Evolutionary conservation across 2,113 vertebrate genomes (phyloP).

Genomic region (Podarcis muralis): DNA sequence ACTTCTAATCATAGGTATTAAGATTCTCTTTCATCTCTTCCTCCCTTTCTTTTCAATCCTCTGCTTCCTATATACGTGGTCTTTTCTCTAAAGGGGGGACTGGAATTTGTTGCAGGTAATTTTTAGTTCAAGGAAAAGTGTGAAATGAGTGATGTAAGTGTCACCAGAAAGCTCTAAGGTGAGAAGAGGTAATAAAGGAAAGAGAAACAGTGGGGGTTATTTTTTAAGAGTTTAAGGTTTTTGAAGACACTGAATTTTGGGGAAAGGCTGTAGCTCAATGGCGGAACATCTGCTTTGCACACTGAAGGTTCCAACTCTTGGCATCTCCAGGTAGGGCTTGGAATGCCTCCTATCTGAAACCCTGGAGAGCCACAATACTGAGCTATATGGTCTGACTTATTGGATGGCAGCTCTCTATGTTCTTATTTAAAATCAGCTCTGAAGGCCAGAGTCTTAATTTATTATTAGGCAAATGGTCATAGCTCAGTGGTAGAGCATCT

Average conservation of each 20-base stretch:
- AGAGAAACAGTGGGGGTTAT: neutral
- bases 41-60: neutral
- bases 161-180: neutral
- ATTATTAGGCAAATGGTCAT: too few species aligned
- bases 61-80: neutral
- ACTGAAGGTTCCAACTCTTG: too few species aligned
- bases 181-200: neutral
- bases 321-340: too few species aligned
- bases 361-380: too few species aligned
- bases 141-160: conserved; percentile 10
- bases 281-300: too few species aligned
- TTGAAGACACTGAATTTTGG: neutral
- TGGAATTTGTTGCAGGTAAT: neutral
- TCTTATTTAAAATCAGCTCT: too few species aligned
- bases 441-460: too few species aligned
- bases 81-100: neutral
- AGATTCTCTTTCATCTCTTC: neutral
- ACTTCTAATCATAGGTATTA: neutral
- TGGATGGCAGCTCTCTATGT: too few species aligned
- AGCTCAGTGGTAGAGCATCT: too few species aligned
- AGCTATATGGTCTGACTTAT: too few species aligned
- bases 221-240: neutral
- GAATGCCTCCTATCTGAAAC: too few species aligned
- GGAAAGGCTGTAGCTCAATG: too few species aligned
- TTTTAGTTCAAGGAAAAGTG: neutral